A percentile compares a stretch with the other conserved stretches of the same genome.
phyloP scores from a whole-genome alignment of 2,888 invertebrate genomes.

The Nebria salina region DNA sequence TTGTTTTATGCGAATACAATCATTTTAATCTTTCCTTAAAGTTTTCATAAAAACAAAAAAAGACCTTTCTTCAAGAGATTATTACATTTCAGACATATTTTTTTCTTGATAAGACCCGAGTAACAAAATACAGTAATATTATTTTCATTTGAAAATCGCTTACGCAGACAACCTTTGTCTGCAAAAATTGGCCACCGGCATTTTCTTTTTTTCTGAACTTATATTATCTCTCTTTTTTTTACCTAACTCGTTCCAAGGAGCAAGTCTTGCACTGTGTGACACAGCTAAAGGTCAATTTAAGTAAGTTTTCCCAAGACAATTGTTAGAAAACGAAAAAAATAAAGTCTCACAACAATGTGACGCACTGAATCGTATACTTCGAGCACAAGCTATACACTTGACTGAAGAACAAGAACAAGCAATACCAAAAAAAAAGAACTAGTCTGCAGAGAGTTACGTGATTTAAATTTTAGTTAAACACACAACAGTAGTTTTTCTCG shows the following conservation, averaged over 20 bases:
- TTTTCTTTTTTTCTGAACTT: neutral
- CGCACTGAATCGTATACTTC: neutral
- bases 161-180: constrained; percentile 25
- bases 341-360: neutral
- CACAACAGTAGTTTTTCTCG: neutral
- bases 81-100: neutral
- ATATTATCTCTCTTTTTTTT: neutral
- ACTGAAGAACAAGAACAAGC: neutral
- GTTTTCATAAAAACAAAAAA: neutral
- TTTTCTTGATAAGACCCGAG: constrained; percentile 20
- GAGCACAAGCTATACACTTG: neutral
- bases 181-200: constrained; percentile 24
- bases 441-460: neutral
- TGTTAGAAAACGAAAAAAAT: constrained; percentile 14
- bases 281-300: constrained; percentile 36
- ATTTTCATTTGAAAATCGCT: constrained; percentile 21
- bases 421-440: neutral
- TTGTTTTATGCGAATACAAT: too few relatives aligned
- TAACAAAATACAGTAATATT: constrained; percentile 14
- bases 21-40: neutral
- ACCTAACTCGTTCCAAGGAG: neutral
- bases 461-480: neutral
- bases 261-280: neutral
- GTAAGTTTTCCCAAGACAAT: constrained; percentile 28
- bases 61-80: neutral